These are phyloP conservation scores for Desoria tigrina DNA, from an alignment of 2,888 invertebrate species.

Conservation along the genomic window DNA sequence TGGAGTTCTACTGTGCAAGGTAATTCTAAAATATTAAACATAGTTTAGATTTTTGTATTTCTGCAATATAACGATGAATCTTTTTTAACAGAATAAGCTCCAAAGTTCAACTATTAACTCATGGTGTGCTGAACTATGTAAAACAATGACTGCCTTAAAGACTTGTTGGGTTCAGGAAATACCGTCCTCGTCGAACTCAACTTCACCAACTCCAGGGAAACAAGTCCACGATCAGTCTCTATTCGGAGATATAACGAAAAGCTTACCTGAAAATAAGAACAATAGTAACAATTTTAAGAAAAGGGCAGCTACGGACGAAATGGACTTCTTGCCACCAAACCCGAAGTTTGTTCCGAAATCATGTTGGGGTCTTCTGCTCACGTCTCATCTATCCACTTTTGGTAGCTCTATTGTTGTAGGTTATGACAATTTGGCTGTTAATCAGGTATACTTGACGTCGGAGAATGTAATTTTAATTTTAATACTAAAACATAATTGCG, in stretches of 20 bases:
- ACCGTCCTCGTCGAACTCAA: not conserved
- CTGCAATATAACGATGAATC: too few relatives aligned
- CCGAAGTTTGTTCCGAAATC: conserved; percentile 26
- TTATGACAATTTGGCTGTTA: conserved; percentile 43
- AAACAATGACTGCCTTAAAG: conserved; percentile 48
- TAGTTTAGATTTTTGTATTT: not conserved
- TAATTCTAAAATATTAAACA: conserved; percentile 18
- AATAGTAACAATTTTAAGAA: not conserved
- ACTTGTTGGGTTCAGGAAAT: conserved; percentile 43
- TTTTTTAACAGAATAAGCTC: conserved; percentile 43
- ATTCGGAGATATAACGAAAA: not conserved
- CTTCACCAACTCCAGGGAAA: too few relatives aligned
- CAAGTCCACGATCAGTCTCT: not conserved
- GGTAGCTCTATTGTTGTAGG: conserved; percentile 51
- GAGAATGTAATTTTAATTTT: not conserved
- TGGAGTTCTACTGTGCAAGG: conserved; percentile 50
- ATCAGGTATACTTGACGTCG: conserved; percentile 42
- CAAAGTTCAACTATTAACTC: conserved; percentile 53
- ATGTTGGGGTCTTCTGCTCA: conserved; percentile 40
- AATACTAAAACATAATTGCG: not conserved
- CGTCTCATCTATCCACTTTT: conserved; percentile 49
- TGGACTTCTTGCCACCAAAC: conserved; percentile 45
- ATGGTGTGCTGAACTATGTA: conserved; percentile 53
- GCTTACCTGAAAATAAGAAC: not conserved
- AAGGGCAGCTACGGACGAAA: conserved; percentile 2